Evolutionary conservation across 2,113 vertebrate species (phyloP), one percentile per base, ranked within the genome.

Genomic region (Indicator indicator): DNA sequence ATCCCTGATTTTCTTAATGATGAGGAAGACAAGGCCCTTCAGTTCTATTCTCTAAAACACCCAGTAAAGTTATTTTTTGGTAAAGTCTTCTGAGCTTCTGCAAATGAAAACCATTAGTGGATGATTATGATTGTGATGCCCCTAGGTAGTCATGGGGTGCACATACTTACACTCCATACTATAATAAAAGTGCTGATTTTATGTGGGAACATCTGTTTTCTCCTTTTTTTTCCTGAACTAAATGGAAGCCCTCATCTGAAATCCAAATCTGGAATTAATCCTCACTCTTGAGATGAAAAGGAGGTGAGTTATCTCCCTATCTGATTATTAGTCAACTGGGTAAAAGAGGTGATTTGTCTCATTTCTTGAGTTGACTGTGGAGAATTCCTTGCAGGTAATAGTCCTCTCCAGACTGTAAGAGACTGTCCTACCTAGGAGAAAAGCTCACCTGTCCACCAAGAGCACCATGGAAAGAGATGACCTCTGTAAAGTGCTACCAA

Each of bases 191-290:
- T 21, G 9, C 9, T 86, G 32, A n/a, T 84, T 94, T 86, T 71
- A 65, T 2, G 1, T 86, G 33, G 28, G 30, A 91, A 85, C 64
- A 50, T 80, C 62, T 93, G 68, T 91, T 91, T 87, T 71, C 30
- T 94, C 38, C 71, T 89, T 92, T 91, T 91, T 52, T 86, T 95
- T 89, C 33, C 71, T 6, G 4, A 28, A 62, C 28, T 89, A 77
- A 88, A 85, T 77, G 60, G 86, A 94, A 95, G 16, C 4, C 2
- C 18, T 59, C 24, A 55, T 76, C 9, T 91, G 71, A 94, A 86
- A 88, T 38, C 24, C 24, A 71, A 79, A 95, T 60, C 69, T 91
- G 88, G 75, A 92, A 89, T 87, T 70, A 76, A 74, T 83, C 54
- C 46, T 79, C 46, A 82, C 68, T 74, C 94, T 86, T 74, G 68